Evolutionary conservation across 2,113 vertebrate species (phyloP).

Genomic region (Mirounga angustirostris): DNA sequence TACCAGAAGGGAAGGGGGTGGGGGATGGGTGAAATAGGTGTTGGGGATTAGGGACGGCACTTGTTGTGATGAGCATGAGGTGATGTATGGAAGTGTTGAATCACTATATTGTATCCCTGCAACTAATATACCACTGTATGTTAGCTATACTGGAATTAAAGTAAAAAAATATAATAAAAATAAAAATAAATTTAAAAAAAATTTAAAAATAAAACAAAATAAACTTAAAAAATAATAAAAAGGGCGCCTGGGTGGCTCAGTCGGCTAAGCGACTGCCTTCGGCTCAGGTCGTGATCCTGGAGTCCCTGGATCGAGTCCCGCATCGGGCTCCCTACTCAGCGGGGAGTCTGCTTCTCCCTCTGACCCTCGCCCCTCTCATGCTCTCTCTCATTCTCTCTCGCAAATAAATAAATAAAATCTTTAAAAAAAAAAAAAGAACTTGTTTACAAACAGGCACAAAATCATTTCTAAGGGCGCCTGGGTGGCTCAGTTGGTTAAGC

Average conservation of each 20-base stretch:
- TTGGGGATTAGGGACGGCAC: neutral
- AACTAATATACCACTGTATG: neutral
- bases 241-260: neutral
- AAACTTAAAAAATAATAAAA: neutral
- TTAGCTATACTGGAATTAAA: neutral
- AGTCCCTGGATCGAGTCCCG: too few species aligned
- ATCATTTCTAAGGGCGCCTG: too few species aligned
- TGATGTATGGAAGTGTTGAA: neutral
- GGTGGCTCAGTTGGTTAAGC: too few species aligned
- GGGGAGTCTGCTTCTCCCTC: too few species aligned
- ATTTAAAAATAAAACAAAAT: neutral
- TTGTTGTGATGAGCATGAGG: neutral
- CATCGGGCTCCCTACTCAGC: too few species aligned
- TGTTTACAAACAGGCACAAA: too few species aligned
- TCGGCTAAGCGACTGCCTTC: too few species aligned
- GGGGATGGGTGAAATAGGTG: neutral
- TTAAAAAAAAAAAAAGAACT: too few species aligned
- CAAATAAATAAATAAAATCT: too few species aligned
- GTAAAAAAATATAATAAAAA: neutral
- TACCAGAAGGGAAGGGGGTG: neutral
- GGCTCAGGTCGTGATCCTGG: too few species aligned
- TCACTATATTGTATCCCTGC: neutral
- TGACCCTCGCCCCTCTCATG: too few species aligned
- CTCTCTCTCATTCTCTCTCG: too few species aligned
- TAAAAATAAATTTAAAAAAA: neutral